phyloP scores from a whole-genome alignment of 2,888 invertebrate genomes.

The Thymelicus sylvestris region DNA sequence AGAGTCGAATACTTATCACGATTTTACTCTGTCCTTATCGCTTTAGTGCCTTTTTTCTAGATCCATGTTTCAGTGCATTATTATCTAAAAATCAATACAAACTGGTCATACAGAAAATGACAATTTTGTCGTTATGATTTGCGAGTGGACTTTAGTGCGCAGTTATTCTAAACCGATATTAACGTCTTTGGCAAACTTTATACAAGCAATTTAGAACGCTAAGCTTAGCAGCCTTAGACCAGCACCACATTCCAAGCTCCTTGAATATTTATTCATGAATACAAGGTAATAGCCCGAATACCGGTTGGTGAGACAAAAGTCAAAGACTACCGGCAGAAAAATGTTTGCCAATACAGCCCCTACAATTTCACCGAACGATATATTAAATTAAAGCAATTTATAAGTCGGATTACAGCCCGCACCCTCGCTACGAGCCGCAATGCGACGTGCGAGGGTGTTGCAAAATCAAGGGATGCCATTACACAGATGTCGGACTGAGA shows the following conservation, averaged over 20 bases:
- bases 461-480: slow-evolving; percentile 43
- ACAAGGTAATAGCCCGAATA: background rate
- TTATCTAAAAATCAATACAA: too few relatives aligned
- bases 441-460: slow-evolving; percentile 54
- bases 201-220: too few relatives aligned
- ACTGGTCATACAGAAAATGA: too few relatives aligned
- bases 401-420: slow-evolving; percentile 64
- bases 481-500: slow-evolving; percentile 15
- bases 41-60: too few relatives aligned
- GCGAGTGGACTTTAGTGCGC: too few relatives aligned
- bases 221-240: background rate
- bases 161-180: too few relatives aligned
- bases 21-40: too few relatives aligned
- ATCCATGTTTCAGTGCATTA: too few relatives aligned
- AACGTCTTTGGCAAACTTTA: too few relatives aligned
- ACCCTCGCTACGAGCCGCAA: slow-evolving; percentile 53
- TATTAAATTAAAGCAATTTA: slow-evolving; percentile 80
- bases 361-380: slow-evolving; percentile 53
- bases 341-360: slow-evolving; percentile 55
- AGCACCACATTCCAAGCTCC: background rate
- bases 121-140: too few relatives aligned
- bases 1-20: too few relatives aligned
- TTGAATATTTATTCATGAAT: background rate
- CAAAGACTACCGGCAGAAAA: slow-evolving; percentile 50
- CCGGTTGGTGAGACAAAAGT: slow-evolving; percentile 20